Percentiles rank a stretch among this genome's conserved stretches.
Evolutionary conservation across 2,888 invertebrate genomes (phyloP).

Genomic region (Bombylius discolor): DNA sequence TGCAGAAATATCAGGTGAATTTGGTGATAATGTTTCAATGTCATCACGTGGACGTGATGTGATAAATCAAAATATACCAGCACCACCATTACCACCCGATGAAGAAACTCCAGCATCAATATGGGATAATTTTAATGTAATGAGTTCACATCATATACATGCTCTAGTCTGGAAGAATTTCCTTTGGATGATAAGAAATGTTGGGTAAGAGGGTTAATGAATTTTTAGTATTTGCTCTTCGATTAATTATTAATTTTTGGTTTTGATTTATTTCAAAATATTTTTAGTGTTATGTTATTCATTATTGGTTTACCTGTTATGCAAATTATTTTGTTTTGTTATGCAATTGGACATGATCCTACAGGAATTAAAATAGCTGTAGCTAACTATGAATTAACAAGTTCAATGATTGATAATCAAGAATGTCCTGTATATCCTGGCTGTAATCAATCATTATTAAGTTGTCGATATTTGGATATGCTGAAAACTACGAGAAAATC

Average conservation of each 20-base stretch:
- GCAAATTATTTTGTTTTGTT: conserved; percentile 77
- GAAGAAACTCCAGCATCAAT: conserved; percentile 44
- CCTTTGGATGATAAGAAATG: conserved; percentile 73
- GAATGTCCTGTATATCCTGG: conserved; percentile 39
- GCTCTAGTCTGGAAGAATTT: conserved; percentile 82
- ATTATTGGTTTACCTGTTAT: conserved; percentile 73
- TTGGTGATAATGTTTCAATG: conserved; percentile 73
- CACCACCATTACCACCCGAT: conserved; percentile 56
- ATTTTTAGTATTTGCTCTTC: too few relatives aligned
- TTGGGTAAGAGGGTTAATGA: conserved; percentile 42
- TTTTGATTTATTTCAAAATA: background rate
- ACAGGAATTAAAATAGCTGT: conserved; percentile 61
- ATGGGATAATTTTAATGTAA: conserved; percentile 48
- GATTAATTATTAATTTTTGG: background rate
- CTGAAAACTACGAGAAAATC: conserved; percentile 54
- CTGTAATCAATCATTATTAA: conserved; percentile 54
- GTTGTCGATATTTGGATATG: conserved; percentile 63
- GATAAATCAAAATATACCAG: conserved; percentile 42
- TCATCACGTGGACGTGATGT: conserved; percentile 55
- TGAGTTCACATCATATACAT: conserved; percentile 59
- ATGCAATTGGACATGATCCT: conserved; percentile 81
- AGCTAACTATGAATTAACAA: conserved; percentile 61
- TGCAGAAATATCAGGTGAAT: conserved; percentile 73
- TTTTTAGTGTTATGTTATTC: conserved; percentile 61
- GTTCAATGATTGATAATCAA: conserved; percentile 37